Conservation (phyloP, 2,888 invertebrate genomes). For the Caenorhabditis uteleia region DNA sequence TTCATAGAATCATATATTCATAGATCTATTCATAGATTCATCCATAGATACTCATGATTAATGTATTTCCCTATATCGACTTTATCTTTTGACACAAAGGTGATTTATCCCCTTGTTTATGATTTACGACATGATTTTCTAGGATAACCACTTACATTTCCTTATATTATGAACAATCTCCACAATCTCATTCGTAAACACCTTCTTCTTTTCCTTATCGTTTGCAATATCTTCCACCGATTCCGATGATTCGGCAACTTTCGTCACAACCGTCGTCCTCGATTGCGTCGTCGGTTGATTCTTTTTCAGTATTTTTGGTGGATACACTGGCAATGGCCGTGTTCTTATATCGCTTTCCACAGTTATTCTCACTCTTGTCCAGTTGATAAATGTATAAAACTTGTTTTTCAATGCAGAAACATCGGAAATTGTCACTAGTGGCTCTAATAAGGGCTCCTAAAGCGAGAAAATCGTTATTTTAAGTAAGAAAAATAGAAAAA, state of each 20-base stretch:
- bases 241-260: too few species aligned
- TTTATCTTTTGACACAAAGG: background rate
- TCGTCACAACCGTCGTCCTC: background rate
- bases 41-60: too few species aligned
- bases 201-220: constrained; percentile 10
- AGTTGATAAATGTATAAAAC: constrained; percentile 10
- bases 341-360: too few species aligned
- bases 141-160: constrained; percentile 22
- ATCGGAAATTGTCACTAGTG: constrained; percentile 16
- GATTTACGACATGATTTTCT: too few species aligned
- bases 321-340: too few species aligned
- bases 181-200: constrained; percentile 22
- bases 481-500: background rate
- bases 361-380: constrained; percentile 15
- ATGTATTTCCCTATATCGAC: background rate
- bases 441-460: constrained; percentile 13
- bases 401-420: constrained; percentile 4
- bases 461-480: constrained; percentile 1
- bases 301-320: background rate
- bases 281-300: background rate
- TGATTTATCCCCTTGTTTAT: background rate
- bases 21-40: too few species aligned
- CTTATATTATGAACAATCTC: constrained; percentile 15
- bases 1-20: too few species aligned
- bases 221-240: background rate